phyloP scores from a whole-genome alignment of 2,797 vertebrate species.

The Trematomus bernacchii region DNA sequence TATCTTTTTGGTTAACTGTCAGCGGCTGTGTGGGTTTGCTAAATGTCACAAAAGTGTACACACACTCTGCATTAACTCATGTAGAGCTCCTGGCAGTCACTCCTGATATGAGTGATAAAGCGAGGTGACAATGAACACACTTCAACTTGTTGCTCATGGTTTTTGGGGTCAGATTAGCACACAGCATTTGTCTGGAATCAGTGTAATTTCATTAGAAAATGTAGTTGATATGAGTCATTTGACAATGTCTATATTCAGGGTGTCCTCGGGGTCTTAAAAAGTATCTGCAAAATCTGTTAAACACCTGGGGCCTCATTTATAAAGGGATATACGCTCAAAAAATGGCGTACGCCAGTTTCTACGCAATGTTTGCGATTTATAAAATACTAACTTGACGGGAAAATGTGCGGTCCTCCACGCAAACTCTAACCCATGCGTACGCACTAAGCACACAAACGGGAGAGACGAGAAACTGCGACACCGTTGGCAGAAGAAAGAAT shows the following conservation, averaged over 20 bases:
- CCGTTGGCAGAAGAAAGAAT: too few relatives aligned
- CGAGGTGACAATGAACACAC: not conserved
- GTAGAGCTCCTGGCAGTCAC: not conserved
- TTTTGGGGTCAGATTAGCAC: not conserved
- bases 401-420: too few relatives aligned
- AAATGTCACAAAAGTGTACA: not conserved
- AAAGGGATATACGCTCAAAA: too few relatives aligned
- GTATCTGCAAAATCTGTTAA: too few relatives aligned
- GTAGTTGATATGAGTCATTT: not conserved
- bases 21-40: slow-evolving; percentile 18
- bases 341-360: too few relatives aligned
- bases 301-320: too few relatives aligned
- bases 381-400: too few relatives aligned
- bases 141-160: not conserved
- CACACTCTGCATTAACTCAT: not conserved
- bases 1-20: not conserved
- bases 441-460: too few relatives aligned
- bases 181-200: not conserved
- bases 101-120: slow-evolving; percentile 10
- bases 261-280: too few relatives aligned
- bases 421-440: too few relatives aligned
- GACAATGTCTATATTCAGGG: not conserved
- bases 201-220: not conserved
- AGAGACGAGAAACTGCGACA: too few relatives aligned
- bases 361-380: too few relatives aligned